Conservation (phyloP, 1,140 invertebrate genomes). For the Bicyclus anynana region DNA sequence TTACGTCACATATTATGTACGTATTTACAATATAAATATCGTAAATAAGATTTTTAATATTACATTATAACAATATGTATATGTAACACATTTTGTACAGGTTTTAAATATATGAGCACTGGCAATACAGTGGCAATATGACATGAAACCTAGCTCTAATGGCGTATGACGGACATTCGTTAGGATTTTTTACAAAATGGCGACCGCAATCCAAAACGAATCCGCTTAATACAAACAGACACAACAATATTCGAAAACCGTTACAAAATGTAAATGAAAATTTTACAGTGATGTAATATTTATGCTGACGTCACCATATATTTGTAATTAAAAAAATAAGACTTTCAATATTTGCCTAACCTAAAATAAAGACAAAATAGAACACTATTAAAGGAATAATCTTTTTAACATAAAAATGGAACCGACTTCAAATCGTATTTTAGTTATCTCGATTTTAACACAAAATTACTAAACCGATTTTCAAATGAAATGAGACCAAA, state of each 20-base stretch:
- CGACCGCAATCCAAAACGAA: slow-evolving; percentile 4
- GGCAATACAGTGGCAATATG: slow-evolving; percentile 23
- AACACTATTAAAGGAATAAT: not conserved
- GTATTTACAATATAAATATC: no score
- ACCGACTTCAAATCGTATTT: no score
- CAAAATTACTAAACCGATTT: no score
- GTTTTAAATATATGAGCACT: not conserved
- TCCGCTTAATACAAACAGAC: slow-evolving; percentile 1
- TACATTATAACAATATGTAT: no score
- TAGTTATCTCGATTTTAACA: no score
- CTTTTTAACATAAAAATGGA: not conserved
- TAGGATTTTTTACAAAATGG: slow-evolving; percentile 4
- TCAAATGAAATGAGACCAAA: no score
- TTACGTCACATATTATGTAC: no score
- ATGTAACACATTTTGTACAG: not conserved
- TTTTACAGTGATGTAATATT: not conserved
- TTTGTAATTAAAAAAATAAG: not conserved
- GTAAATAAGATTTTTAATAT: no score
- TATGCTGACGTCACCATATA: not conserved
- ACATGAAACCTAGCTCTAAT: slow-evolving; percentile 7
- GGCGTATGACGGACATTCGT: not conserved
- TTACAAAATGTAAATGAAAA: slow-evolving; percentile 12
- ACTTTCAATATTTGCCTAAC: not conserved
- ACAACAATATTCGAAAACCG: slow-evolving; percentile 3
- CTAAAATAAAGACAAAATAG: not conserved